Conservation (phyloP, 1,140 invertebrate species). For the Drosophila ambigua region DNA sequence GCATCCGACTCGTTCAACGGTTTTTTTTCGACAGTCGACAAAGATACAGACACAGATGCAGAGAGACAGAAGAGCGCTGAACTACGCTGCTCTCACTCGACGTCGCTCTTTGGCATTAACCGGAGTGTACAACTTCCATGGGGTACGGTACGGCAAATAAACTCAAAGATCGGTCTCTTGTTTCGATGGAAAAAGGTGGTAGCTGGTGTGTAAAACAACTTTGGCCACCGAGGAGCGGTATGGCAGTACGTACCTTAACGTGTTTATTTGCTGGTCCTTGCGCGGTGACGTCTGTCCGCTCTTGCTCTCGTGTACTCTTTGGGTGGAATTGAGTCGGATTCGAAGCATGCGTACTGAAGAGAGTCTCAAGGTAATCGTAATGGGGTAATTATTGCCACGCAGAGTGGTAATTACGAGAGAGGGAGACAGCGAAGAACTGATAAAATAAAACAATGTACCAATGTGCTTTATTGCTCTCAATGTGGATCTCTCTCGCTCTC, state of each 20-base stretch:
- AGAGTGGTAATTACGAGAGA: slow-evolving; percentile 75
- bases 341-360: slow-evolving; percentile 39
- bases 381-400: slow-evolving; percentile 75
- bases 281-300: slow-evolving; percentile 1
- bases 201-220: too few species aligned
- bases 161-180: too few species aligned
- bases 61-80: neutral
- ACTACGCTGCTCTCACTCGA: neutral
- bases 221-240: too few species aligned
- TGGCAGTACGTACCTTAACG: too few species aligned
- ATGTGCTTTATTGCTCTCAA: slow-evolving; percentile 39
- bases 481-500: slow-evolving; percentile 23
- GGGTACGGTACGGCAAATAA: too few species aligned
- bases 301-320: neutral
- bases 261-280: neutral
- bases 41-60: neutral
- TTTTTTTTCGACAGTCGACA: slow-evolving; percentile 40
- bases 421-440: slow-evolving; percentile 49
- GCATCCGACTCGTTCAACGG: slow-evolving; percentile 55
- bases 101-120: too few species aligned
- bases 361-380: slow-evolving; percentile 36
- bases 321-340: neutral
- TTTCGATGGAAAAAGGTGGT: too few species aligned
- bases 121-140: too few species aligned
- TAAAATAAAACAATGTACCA: slow-evolving; percentile 74